Percentiles rank a stretch among this genome's conserved stretches.
phyloP scores from a whole-genome alignment of 2,113 vertebrate genomes.

The Scytalopus superciliaris region DNA sequence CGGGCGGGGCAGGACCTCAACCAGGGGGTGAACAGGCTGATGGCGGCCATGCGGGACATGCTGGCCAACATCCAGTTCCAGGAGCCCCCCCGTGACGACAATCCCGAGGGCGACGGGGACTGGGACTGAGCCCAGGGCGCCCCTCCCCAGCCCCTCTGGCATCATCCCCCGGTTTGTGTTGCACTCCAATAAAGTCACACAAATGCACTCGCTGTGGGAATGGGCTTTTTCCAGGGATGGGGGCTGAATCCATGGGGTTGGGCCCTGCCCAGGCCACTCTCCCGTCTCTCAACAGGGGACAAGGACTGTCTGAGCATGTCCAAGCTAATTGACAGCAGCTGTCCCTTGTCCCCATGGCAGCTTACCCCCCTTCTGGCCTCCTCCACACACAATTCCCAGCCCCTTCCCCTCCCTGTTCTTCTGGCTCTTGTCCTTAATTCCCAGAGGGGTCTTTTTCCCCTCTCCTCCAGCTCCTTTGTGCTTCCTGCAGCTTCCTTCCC shows the following conservation, averaged over 20 bases:
- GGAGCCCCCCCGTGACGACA: slow-evolving; percentile 80
- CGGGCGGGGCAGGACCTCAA: slow-evolving; percentile 87
- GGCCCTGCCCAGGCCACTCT: neutral
- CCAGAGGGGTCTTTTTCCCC: neutral
- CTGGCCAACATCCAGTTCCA: slow-evolving; percentile 96
- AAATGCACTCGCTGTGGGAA: neutral
- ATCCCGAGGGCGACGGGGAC: slow-evolving; percentile 79
- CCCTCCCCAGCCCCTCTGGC: neutral
- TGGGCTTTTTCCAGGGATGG: accelerated
- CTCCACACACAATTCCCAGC: neutral
- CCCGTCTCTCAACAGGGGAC: accelerated
- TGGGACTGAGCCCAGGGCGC: slow-evolving; percentile 79
- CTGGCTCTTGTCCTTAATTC: neutral
- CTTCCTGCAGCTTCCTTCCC: neutral
- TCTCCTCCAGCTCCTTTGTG: neutral
- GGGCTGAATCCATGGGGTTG: neutral
- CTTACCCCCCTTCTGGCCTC: slow-evolving; percentile 25
- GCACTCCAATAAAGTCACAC: slow-evolving; percentile 32
- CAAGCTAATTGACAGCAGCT: neutral
- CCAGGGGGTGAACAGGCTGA: slow-evolving; percentile 92
- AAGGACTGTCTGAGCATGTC: neutral
- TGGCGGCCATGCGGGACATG: slow-evolving; percentile 97
- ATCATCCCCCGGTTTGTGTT: accelerated
- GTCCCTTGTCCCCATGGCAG: neutral
- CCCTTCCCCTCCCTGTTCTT: neutral